phyloP scores from a whole-genome alignment of 2,888 invertebrate genomes.

The Hartigia nigra region DNA sequence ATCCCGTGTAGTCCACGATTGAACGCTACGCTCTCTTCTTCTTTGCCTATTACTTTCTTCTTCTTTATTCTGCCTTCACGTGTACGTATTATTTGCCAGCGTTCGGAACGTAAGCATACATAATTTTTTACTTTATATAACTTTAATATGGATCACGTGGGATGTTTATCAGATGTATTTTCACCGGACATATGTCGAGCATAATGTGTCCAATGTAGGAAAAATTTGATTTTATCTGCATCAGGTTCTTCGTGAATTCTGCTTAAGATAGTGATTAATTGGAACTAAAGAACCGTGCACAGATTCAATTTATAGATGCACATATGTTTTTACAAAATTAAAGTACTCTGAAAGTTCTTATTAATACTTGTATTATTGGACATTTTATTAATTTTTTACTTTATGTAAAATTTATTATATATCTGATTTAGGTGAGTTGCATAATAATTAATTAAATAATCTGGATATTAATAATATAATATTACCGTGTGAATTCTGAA shows the following conservation, averaged over 20 bases:
- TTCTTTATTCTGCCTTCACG: slow-evolving; percentile 11
- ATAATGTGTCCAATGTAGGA: background rate
- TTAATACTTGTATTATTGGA: background rate
- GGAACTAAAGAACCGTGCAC: background rate
- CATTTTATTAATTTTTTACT: background rate
- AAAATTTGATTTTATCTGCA: background rate
- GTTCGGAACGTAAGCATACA: background rate
- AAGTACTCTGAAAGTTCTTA: background rate
- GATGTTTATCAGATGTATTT: background rate
- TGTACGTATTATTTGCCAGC: background rate
- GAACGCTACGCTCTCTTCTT: slow-evolving; percentile 11
- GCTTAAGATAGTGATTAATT: background rate
- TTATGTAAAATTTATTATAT: background rate
- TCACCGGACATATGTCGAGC: background rate
- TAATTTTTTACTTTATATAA: background rate
- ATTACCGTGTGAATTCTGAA: background rate
- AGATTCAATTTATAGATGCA: background rate
- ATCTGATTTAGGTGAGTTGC: too few species aligned
- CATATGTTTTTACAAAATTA: background rate
- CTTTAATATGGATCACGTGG: background rate
- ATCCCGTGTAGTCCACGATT: slow-evolving; percentile 19
- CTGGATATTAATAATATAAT: background rate
- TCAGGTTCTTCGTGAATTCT: background rate
- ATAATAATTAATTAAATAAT: background rate
- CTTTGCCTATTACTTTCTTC: slow-evolving; percentile 3